Evolutionary conservation across 2,888 invertebrate genomes (phyloP), one percentile per base, ranked within the genome.

Genomic region (Idaea straminata): DNA sequence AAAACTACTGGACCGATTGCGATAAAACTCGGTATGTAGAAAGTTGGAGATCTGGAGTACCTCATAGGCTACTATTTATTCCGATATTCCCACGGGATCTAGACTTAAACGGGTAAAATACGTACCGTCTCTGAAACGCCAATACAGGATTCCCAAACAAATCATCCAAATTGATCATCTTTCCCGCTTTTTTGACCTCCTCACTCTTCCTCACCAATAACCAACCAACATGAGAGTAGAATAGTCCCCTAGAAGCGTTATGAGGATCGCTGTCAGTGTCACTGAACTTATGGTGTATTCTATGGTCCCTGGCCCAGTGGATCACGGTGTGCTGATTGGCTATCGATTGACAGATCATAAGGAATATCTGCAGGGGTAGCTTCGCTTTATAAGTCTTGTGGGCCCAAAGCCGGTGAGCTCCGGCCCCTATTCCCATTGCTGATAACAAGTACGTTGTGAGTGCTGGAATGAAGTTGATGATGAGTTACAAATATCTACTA

Each of bases 251-350:
- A 15, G 58, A 58, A 34, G 96, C 95, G 78, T 96, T 96, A 80
- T 96, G 96, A 0, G 96, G 96, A 58, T 76, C 76, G 0, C 71
- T 72, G n/a, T 74, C 74, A 0, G 76, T 76, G n/a, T 76, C 76
- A 6, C 70, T 70, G 16, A 72, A 73, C n/a, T 96, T 96, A 87
- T 96, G 96, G 78, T 96, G 95, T 60, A 95, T 92, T 65, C 95
- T 84, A 81, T 94, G 62, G 15, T 63, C 35, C 15, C 62, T 35
- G 34, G 36, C 62, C 62, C 62, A 63, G n/a, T 59, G 7, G 35
- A 63, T 58, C 10, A 36, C 59, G 7, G 62, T n/a, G n/a, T 15
- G 15, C 35, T 63, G 59, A 5, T n/a, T 5, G 1, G 59, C 15
- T n/a, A 63, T 15, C 5, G 58, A 35, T n/a, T 36, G 34, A 16